These are phyloP conservation scores for Drosophila limbata DNA, from an alignment of 2,888 invertebrate species.

Conservation along the genomic window DNA sequence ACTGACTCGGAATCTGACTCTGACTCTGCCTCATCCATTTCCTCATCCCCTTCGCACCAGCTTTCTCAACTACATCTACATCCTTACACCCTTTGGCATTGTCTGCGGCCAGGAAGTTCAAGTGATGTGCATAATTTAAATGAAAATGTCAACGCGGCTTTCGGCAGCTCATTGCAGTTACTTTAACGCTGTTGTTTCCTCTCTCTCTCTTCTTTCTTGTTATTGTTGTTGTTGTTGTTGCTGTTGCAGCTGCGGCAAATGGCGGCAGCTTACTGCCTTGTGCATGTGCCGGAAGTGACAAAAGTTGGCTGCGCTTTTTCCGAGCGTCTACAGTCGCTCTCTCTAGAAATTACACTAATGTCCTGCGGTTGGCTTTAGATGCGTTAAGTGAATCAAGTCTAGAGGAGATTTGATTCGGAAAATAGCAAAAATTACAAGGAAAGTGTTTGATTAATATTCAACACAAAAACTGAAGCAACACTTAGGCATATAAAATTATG, in stretches of 20 bases:
- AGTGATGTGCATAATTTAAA: slow-evolving; percentile 82
- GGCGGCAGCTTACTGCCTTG: slow-evolving; percentile 24
- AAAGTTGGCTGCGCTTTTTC: slow-evolving; percentile 46
- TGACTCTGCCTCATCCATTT: slow-evolving; percentile 13
- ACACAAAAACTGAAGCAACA: too few species aligned
- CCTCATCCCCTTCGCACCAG: background rate
- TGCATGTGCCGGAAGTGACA: slow-evolving; percentile 47
- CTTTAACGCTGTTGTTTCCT: slow-evolving; percentile 36
- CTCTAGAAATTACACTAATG: slow-evolving; percentile 30
- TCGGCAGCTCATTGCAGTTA: slow-evolving; percentile 74
- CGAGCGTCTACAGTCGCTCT: background rate
- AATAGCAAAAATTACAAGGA: background rate
- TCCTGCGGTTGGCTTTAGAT: slow-evolving; percentile 39
- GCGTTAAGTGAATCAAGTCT: slow-evolving; percentile 30
- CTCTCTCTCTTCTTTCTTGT: background rate
- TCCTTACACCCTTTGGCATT: slow-evolving; percentile 23
- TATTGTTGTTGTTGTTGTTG: slow-evolving; percentile 16
- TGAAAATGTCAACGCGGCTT: slow-evolving; percentile 81
- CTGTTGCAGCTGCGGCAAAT: slow-evolving; percentile 14
- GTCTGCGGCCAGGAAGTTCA: slow-evolving; percentile 71
- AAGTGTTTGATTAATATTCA: background rate
- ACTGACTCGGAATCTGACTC: slow-evolving; percentile 4
- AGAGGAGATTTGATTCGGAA: slow-evolving; percentile 8
- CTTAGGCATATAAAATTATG: too few species aligned
- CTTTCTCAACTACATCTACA: slow-evolving; percentile 1